A percentile compares a stretch with the other conserved stretches of the same genome.
Conservation (phyloP, 1,140 invertebrate species). For the Epicauta chinensis region DNA sequence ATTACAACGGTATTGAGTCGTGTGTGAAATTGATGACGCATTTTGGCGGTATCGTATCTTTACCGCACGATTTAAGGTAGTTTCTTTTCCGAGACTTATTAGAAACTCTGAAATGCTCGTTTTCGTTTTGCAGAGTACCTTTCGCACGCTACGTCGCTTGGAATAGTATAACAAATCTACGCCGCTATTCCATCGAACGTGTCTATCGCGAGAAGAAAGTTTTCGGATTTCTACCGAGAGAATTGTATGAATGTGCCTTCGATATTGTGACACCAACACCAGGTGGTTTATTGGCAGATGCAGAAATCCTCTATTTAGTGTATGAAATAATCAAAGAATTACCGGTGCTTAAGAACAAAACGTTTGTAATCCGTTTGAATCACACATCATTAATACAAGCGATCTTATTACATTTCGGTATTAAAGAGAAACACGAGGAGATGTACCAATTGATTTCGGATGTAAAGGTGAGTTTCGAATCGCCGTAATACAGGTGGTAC, state of each 20-base stretch:
- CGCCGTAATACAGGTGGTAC: background rate
- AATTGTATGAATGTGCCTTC: constrained; percentile 87
- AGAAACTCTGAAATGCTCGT: background rate
- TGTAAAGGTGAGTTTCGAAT: constrained; percentile 24
- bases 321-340: constrained; percentile 72
- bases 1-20: constrained; percentile 52
- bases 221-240: constrained; percentile 78
- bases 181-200: constrained; percentile 78
- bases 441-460: constrained; percentile 21
- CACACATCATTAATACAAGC: constrained; percentile 74
- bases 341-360: constrained; percentile 57
- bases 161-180: constrained; percentile 69
- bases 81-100: background rate
- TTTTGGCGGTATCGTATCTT: constrained; percentile 68
- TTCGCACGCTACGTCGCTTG: constrained; percentile 80
- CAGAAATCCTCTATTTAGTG: constrained; percentile 73
- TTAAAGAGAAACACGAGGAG: constrained; percentile 48
- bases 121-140: constrained; percentile 56
- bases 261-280: constrained; percentile 77
- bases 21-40: constrained; percentile 79
- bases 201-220: constrained; percentile 82
- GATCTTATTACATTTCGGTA: constrained; percentile 72
- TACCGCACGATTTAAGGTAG: constrained; percentile 69
- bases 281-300: constrained; percentile 70
- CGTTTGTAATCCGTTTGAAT: constrained; percentile 73